These are phyloP conservation scores for Gobio gobio DNA, from an alignment of 2,113 vertebrate species.

Conservation along the genomic window DNA sequence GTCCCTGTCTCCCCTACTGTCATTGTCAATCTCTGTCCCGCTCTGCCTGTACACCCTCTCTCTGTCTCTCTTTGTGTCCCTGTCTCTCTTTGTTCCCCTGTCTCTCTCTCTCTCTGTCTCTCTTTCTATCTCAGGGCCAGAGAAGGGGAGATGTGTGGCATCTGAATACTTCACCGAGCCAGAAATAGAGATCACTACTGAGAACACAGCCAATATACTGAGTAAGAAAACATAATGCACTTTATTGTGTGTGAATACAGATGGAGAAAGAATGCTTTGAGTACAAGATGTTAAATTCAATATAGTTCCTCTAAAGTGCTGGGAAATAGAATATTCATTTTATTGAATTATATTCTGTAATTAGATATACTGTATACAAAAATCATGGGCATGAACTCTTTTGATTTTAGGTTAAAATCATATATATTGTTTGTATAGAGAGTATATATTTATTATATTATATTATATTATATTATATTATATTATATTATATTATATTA, in stretches of 20 bases:
- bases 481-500: no score
- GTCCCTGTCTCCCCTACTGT: slow-evolving; percentile 3
- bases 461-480: no score
- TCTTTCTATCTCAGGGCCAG: slow-evolving; percentile 75
- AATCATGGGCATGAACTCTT: no score
- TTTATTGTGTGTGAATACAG: neutral
- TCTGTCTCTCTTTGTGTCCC: slow-evolving; percentile 34
- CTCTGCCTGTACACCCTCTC: slow-evolving; percentile 22
- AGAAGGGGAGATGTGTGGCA: slow-evolving; percentile 88
- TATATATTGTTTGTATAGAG: no score
- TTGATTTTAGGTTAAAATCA: no score
- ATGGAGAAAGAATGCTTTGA: neutral
- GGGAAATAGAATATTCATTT: no score
- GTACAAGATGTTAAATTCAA: no score
- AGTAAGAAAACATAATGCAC: slow-evolving; percentile 73
- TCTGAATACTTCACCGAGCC: slow-evolving; percentile 89
- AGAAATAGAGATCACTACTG: slow-evolving; percentile 88
- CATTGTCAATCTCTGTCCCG: slow-evolving; percentile 34
- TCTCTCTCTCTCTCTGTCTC: slow-evolving; percentile 29
- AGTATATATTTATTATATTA: no score
- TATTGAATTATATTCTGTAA: no score
- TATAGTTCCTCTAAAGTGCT: no score
- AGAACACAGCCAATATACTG: slow-evolving; percentile 91
- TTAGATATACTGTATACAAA: no score
- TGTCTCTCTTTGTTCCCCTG: neutral